Conservation (phyloP, 2,797 vertebrate genomes). For the Iguana delicatissima region DNA sequence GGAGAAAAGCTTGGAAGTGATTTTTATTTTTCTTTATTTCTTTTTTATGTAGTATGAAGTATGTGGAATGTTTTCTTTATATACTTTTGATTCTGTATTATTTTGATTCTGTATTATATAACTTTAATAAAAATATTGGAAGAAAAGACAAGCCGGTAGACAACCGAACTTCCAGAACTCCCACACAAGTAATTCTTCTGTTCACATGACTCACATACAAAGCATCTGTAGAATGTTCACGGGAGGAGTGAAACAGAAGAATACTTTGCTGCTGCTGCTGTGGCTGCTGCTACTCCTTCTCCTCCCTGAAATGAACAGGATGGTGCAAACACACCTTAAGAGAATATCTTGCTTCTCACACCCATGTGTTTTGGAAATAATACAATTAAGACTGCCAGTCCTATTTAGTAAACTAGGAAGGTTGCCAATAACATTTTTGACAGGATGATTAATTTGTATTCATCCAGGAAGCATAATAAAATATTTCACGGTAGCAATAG, state of each 20-base stretch:
- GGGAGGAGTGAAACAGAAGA: not conserved
- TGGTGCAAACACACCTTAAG: not conserved
- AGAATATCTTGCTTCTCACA: not conserved
- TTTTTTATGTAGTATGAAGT: no score
- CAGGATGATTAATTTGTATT: conserved; percentile 6
- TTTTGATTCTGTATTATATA: no score
- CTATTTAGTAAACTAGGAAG: not conserved
- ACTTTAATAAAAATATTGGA: no score
- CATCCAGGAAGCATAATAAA: not conserved
- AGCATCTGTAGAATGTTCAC: not conserved
- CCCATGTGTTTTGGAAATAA: conserved; percentile 25
- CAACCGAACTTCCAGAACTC: not conserved
- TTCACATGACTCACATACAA: not conserved
- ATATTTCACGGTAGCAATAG: not conserved
- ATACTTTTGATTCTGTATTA: no score
- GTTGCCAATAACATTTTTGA: conserved; percentile 5
- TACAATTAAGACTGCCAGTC: not conserved
- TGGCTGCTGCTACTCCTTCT: not conserved
- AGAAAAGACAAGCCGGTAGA: not conserved
- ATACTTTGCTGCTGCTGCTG: not conserved
- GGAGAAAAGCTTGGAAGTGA: no score
- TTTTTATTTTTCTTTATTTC: no score
- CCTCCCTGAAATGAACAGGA: not conserved
- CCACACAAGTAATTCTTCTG: not conserved
- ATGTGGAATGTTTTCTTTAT: no score